A percentile compares a stretch with the other conserved stretches of the same genome.
Conservation (phyloP, 1,140 invertebrate species). For the Aphidius ervi region DNA sequence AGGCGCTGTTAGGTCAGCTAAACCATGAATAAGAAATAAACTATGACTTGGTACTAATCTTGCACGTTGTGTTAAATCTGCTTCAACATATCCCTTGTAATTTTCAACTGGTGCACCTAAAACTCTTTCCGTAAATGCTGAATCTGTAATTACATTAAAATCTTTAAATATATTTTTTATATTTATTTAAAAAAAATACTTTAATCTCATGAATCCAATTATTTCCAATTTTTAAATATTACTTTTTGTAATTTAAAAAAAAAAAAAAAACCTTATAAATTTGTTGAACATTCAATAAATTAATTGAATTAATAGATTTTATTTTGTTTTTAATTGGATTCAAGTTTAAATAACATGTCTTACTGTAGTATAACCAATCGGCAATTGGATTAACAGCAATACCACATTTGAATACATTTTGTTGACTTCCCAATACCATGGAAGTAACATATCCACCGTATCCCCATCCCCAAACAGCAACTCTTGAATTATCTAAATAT, state of each 20-base stretch:
- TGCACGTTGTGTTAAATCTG: constrained; percentile 82
- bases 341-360: constrained; percentile 43
- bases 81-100: constrained; percentile 87
- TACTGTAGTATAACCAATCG: constrained; percentile 93
- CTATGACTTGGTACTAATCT: constrained; percentile 79
- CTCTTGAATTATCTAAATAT: constrained; percentile 80
- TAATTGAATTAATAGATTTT: background rate
- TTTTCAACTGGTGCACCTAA: constrained; percentile 85
- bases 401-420: constrained; percentile 85
- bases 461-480: constrained; percentile 96
- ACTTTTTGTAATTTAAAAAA: background rate
- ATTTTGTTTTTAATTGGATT: background rate
- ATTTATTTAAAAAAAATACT: background rate
- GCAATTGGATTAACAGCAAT: constrained; percentile 90
- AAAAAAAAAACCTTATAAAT: constrained; percentile 3
- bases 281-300: constrained; percentile 8
- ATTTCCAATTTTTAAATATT: no score
- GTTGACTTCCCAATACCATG: constrained; percentile 81
- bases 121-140: constrained; percentile 90
- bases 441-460: constrained; percentile 91
- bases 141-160: constrained; percentile 63
- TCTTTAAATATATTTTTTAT: background rate
- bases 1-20: constrained; percentile 86
- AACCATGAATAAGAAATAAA: constrained; percentile 84
- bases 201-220: background rate